Conservation (phyloP, 64 coral and sea anemone genomes). For the Platygyra sinensis region DNA sequence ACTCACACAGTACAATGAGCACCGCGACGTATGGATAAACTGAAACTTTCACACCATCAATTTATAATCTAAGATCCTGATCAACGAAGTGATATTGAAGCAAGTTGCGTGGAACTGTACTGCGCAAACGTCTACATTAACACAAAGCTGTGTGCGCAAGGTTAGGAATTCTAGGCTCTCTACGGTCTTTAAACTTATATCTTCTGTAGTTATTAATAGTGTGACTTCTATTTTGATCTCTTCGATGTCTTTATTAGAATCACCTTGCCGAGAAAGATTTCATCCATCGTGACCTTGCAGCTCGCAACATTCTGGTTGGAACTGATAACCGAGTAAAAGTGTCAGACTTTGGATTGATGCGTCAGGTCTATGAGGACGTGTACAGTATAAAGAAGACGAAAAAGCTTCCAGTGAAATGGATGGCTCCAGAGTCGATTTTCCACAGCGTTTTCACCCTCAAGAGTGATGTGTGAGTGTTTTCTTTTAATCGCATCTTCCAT, state of each 20-base stretch:
- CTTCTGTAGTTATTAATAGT: neutral
- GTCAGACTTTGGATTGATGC: slow-evolving; percentile 70
- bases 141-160: too few relatives aligned
- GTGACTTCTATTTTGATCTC: neutral
- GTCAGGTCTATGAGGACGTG: slow-evolving; percentile 68
- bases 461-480: slow-evolving; percentile 70
- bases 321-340: slow-evolving; percentile 59
- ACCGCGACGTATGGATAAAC: too few relatives aligned
- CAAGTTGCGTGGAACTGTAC: too few relatives aligned
- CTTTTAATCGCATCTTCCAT: too few relatives aligned
- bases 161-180: neutral
- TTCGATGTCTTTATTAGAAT: slow-evolving; percentile 10
- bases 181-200: neutral
- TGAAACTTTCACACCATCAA: too few relatives aligned
- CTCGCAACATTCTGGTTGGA: slow-evolving; percentile 73
- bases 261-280: slow-evolving; percentile 57
- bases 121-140: too few relatives aligned
- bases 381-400: slow-evolving; percentile 52
- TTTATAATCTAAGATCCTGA: too few relatives aligned
- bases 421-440: slow-evolving; percentile 72
- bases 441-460: slow-evolving; percentile 58
- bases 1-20: too few relatives aligned
- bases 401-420: slow-evolving; percentile 70
- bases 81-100: too few relatives aligned
- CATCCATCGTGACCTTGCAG: slow-evolving; percentile 58